Conservation (phyloP, 2,797 vertebrate genomes). For the Sebastes iracundus region DNA sequence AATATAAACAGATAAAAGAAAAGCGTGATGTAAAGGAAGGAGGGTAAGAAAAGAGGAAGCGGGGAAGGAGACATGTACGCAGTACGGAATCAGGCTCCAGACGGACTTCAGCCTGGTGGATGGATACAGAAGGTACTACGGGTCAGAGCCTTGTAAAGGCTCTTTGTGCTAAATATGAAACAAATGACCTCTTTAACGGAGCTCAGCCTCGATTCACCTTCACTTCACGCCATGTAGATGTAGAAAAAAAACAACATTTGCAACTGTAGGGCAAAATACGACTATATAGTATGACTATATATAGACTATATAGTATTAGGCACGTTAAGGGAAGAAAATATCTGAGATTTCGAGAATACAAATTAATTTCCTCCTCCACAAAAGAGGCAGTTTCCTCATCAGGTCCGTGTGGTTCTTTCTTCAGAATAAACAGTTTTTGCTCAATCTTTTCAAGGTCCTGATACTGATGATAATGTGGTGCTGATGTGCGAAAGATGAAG, state of each 20-base stretch:
- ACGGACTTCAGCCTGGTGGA: background rate
- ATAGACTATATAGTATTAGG: too few relatives aligned
- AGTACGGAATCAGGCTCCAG: background rate
- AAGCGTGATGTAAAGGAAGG: background rate
- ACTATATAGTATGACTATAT: too few relatives aligned
- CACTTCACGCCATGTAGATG: background rate
- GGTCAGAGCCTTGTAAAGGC: slow-evolving; percentile 62
- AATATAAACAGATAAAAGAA: background rate
- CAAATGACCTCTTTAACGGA: slow-evolving; percentile 21
- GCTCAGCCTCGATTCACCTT: slow-evolving; percentile 17
- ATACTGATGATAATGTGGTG: too few relatives aligned
- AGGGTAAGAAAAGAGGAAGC: background rate
- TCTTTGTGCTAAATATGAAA: slow-evolving; percentile 38
- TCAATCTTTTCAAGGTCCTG: too few relatives aligned
- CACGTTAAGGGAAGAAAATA: too few relatives aligned
- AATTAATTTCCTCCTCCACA: too few relatives aligned
- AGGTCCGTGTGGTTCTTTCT: too few relatives aligned
- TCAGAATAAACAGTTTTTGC: too few relatives aligned
- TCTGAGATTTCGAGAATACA: too few relatives aligned
- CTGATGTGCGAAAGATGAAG: too few relatives aligned
- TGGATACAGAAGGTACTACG: slow-evolving; percentile 44
- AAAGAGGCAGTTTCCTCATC: too few relatives aligned
- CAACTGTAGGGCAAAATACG: background rate
- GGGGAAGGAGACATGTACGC: background rate
- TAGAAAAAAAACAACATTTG: background rate